A percentile compares a stretch with the other conserved stretches of the same genome.
Evolutionary conservation across 2,888 invertebrate species (phyloP).

Genomic region (Tetramorium bicarinatum): DNA sequence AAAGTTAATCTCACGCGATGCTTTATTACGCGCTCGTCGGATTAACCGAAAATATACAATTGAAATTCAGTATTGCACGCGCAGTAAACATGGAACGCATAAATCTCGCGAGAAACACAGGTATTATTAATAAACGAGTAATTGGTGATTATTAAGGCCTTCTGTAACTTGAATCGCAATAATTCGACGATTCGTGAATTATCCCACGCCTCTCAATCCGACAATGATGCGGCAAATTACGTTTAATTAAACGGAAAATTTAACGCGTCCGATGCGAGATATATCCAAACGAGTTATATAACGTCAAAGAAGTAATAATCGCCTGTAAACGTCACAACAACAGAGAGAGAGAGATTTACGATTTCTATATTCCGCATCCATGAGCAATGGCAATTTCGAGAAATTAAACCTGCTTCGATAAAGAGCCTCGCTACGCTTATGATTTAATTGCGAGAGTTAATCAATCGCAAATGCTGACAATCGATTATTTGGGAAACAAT

Average conservation of each 20-base stretch:
- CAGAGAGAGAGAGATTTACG: not conserved
- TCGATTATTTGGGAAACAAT: slow-evolving; percentile 6
- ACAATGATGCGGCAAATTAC: slow-evolving; percentile 22
- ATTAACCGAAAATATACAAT: slow-evolving; percentile 31
- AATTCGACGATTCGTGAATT: slow-evolving; percentile 28
- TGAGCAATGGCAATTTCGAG: not conserved
- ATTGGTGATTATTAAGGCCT: slow-evolving; percentile 26
- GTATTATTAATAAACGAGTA: slow-evolving; percentile 27
- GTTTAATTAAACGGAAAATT: slow-evolving; percentile 26
- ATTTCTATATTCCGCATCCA: not conserved
- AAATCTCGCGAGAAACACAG: slow-evolving; percentile 12
- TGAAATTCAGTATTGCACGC: slow-evolving; percentile 19
- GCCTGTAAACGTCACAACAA: not conserved
- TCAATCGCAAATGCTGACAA: not conserved
- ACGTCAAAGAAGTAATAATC: slow-evolving; percentile 6
- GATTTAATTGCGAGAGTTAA: slow-evolving; percentile 7
- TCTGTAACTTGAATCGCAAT: slow-evolving; percentile 5
- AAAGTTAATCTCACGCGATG: slow-evolving; percentile 10
- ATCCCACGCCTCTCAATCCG: not conserved
- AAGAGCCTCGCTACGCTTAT: not conserved
- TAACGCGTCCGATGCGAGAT: not conserved
- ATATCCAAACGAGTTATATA: not conserved
- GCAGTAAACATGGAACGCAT: not conserved
- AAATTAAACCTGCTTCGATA: not conserved
- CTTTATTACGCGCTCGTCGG: not conserved